Percentiles rank a stretch among this genome's conserved stretches.
Evolutionary conservation across 2,797 vertebrate genomes (phyloP).

Genomic region (Crax fasciolata): DNA sequence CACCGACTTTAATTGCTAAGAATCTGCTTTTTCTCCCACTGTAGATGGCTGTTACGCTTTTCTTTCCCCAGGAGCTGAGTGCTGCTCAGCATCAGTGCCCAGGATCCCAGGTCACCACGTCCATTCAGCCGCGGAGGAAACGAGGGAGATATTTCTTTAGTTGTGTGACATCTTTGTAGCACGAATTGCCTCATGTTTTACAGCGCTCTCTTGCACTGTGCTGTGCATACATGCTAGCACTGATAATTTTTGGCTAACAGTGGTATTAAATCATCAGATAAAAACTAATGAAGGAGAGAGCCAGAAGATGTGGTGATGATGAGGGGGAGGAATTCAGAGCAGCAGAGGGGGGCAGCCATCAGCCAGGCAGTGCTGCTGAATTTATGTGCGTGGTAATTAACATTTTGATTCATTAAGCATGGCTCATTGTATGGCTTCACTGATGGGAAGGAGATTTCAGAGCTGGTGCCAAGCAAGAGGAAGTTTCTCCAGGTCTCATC

Average conservation of each 20-base stretch:
- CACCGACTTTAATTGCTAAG: neutral
- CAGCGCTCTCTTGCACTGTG: neutral
- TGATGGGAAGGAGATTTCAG: neutral
- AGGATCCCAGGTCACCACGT: neutral
- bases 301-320: slow-evolving; percentile 59
- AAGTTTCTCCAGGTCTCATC: neutral
- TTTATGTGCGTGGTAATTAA: slow-evolving; percentile 44
- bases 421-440: neutral
- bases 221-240: neutral
- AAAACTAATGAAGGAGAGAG: slow-evolving; percentile 63
- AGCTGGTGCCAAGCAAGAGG: slow-evolving; percentile 4
- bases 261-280: slow-evolving; percentile 60
- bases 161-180: slow-evolving; percentile 1
- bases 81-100: rapidly evolving
- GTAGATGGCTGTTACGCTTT: neutral
- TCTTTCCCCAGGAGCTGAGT: neutral
- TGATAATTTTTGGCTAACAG: neutral
- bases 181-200: neutral
- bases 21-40: neutral
- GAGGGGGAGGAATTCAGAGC: slow-evolving; percentile 36
- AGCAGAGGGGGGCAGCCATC: neutral
- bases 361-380: neutral
- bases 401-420: slow-evolving; percentile 40
- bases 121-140: neutral
- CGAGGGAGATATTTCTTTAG: neutral